A percentile compares a stretch with the other conserved stretches of the same genome.
phyloP scores from a whole-genome alignment of 1,140 invertebrate species.

The Forficula auricularia region DNA sequence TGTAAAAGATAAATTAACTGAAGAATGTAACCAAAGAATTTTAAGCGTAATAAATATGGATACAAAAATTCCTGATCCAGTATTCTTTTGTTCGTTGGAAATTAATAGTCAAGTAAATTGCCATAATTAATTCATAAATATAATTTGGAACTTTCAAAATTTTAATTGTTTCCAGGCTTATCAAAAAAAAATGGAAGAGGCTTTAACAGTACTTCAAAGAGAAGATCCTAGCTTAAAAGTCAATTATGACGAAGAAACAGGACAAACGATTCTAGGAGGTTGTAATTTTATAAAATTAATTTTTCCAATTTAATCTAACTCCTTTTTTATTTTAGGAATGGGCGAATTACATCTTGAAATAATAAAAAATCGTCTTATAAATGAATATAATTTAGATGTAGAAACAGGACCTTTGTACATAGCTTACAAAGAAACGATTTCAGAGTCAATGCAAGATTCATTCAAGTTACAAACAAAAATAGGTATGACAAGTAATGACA shows the following conservation, averaged over 20 bases:
- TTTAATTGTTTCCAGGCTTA: slow-evolving; percentile 26
- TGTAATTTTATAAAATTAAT: slow-evolving; percentile 7
- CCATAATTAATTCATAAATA: slow-evolving; percentile 17
- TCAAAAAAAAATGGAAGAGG: slow-evolving; percentile 61
- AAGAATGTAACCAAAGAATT: too few species aligned
- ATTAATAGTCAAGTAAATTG: slow-evolving; percentile 42
- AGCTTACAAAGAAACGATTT: slow-evolving; percentile 70
- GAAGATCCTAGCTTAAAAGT: slow-evolving; percentile 91
- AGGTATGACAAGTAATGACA: slow-evolving; percentile 27
- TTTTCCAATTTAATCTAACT: too few species aligned
- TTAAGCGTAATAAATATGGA: slow-evolving; percentile 36
- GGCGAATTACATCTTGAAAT: slow-evolving; percentile 94
- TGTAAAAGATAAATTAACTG: slow-evolving; percentile 19
- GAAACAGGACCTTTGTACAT: slow-evolving; percentile 90
- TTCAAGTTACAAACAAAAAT: slow-evolving; percentile 46
- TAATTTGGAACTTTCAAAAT: slow-evolving; percentile 2
- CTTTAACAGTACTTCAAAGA: slow-evolving; percentile 63
- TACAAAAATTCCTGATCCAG: slow-evolving; percentile 68
- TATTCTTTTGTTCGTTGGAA: slow-evolving; percentile 95
- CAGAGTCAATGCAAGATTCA: slow-evolving; percentile 29
- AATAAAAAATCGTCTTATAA: slow-evolving; percentile 66
- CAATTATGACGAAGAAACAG: slow-evolving; percentile 51
- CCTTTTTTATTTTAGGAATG: slow-evolving; percentile 46
- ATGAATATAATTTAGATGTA: slow-evolving; percentile 82
- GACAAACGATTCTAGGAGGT: slow-evolving; percentile 70